Conservation (phyloP, 1,140 invertebrate genomes). For the Drosophila melanogaster region DNA sequence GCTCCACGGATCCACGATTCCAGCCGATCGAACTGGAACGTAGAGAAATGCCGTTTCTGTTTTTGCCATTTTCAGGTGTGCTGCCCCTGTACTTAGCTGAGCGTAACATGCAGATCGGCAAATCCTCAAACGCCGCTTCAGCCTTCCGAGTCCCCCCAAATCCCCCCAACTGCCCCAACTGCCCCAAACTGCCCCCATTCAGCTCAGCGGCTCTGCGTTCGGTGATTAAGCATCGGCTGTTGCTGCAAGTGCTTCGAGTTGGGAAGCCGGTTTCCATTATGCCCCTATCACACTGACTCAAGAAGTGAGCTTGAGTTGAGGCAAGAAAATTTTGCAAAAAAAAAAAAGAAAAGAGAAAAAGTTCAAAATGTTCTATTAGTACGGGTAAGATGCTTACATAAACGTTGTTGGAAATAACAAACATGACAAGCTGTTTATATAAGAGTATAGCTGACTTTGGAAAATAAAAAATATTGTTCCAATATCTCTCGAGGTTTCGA, state of each 20-base stretch:
- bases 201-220: constrained; percentile 5
- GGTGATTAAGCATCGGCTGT: constrained; percentile 41
- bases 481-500: background rate
- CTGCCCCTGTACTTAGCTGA: constrained; percentile 47
- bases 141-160: constrained; percentile 6
- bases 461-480: constrained; percentile 1
- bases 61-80: constrained; percentile 44
- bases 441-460: background rate
- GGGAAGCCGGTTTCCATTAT: constrained; percentile 38
- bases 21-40: constrained; percentile 43
- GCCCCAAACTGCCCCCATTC: background rate
- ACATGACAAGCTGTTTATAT: background rate
- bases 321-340: background rate
- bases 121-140: constrained; percentile 30
- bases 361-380: too few relatives aligned
- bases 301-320: background rate
- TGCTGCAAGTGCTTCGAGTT: constrained; percentile 41
- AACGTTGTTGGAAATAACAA: background rate
- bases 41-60: constrained; percentile 26
- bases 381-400: too few relatives aligned
- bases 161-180: background rate
- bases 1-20: constrained; percentile 30
- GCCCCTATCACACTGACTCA: constrained; percentile 4
- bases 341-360: too few relatives aligned
- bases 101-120: constrained; percentile 46